Evolutionary conservation across 2,888 invertebrate species (phyloP).

Genomic region (Aspidiotus rigidus): DNA sequence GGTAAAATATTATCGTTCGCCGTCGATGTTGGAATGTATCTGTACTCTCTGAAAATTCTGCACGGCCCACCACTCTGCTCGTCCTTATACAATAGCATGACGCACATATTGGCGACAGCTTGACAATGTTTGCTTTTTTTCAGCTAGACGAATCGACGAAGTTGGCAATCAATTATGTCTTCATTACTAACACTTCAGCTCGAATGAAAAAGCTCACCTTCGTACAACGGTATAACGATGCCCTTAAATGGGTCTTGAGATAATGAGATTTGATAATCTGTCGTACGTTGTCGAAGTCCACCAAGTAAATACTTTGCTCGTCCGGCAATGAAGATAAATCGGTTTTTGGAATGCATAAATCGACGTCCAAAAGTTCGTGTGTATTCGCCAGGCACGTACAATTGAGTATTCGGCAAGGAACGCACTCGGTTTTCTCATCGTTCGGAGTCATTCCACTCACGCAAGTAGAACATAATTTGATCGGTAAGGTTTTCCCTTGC

Average conservation of each 20-base stretch:
- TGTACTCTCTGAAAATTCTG: slow-evolving; percentile 41
- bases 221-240: slow-evolving; percentile 44
- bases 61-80: slow-evolving; percentile 47
- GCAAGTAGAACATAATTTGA: slow-evolving; percentile 44
- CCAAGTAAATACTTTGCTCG: slow-evolving; percentile 41
- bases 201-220: slow-evolving; percentile 18
- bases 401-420: slow-evolving; percentile 42
- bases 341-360: slow-evolving; percentile 37
- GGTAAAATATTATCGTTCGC: slow-evolving; percentile 39
- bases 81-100: slow-evolving; percentile 50
- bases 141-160: slow-evolving; percentile 42
- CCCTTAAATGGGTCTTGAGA: slow-evolving; percentile 43
- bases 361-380: slow-evolving; percentile 39
- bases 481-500: slow-evolving; percentile 42
- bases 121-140: slow-evolving; percentile 53
- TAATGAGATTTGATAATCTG: slow-evolving; percentile 43
- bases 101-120: slow-evolving; percentile 58
- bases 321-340: slow-evolving; percentile 42
- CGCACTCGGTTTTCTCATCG: slow-evolving; percentile 42
- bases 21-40: slow-evolving; percentile 38
- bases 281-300: slow-evolving; percentile 41
- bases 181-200: background rate
- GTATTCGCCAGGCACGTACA: slow-evolving; percentile 43
- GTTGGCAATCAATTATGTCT: background rate
- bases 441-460: slow-evolving; percentile 44